Conservation (phyloP, 1,140 invertebrate species). For the Saccostrea cuccullata region DNA sequence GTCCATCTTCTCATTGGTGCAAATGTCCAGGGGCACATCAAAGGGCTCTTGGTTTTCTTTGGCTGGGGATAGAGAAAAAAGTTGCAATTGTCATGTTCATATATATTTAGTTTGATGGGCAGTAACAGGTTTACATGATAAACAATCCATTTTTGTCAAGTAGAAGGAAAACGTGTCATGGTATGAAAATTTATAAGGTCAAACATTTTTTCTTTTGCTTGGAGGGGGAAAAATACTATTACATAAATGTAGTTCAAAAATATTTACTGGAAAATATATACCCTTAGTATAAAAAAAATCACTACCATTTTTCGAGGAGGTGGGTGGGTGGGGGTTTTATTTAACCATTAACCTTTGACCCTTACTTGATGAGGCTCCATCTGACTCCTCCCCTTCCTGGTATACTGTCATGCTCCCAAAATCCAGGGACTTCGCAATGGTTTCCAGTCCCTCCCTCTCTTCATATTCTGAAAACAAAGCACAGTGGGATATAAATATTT, state of each 20-base stretch:
- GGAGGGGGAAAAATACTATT: too few species aligned
- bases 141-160: too few species aligned
- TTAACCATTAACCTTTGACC: background rate
- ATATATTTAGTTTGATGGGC: too few species aligned
- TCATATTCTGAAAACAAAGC: background rate
- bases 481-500: background rate
- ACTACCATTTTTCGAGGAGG: conserved; percentile 16
- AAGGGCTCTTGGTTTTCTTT: conserved; percentile 74
- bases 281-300: background rate
- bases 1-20: conserved; percentile 36
- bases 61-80: conserved; percentile 53
- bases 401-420: conserved; percentile 49
- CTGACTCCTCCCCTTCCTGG: conserved; percentile 59
- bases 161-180: too few species aligned
- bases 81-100: too few species aligned
- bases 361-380: conserved; percentile 64
- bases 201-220: too few species aligned
- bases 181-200: too few species aligned
- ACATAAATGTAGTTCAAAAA: too few species aligned
- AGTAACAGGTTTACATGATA: too few species aligned
- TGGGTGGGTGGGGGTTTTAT: conserved; percentile 65
- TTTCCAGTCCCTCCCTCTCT: conserved; percentile 50
- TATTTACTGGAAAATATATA: too few species aligned
- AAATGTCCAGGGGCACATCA: conserved; percentile 38
- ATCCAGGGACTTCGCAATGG: conserved; percentile 59